Evolutionary conservation across 2,797 vertebrate species (phyloP).

Genomic region (Sternarchorhynchus goeldii): DNA sequence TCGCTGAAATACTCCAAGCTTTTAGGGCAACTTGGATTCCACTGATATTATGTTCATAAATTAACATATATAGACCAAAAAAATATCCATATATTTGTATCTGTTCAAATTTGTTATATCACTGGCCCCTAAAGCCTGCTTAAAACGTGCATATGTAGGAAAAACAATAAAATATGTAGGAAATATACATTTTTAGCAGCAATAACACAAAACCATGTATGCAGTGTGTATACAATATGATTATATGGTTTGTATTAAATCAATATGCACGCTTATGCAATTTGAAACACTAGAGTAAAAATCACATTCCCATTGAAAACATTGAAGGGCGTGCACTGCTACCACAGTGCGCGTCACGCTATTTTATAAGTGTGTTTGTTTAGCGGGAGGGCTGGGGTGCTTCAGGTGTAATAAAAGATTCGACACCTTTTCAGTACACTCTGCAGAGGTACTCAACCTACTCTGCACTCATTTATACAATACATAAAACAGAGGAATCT

Average conservation of each 20-base stretch:
- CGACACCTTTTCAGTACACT: not conserved
- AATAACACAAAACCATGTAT: too few species aligned
- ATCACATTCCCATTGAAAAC: too few species aligned
- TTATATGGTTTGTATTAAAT: too few species aligned
- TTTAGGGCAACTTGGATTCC: slow-evolving; percentile 16
- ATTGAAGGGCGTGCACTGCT: not conserved
- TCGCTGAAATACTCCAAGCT: slow-evolving; percentile 19
- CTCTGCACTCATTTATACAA: slow-evolving; percentile 37
- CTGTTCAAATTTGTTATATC: not conserved
- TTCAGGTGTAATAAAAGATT: not conserved
- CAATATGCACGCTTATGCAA: too few species aligned
- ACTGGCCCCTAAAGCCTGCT: not conserved
- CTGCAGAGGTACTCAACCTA: not conserved
- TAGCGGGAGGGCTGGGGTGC: not conserved
- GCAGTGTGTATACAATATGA: too few species aligned
- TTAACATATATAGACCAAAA: slow-evolving; percentile 23
- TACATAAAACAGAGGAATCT: slow-evolving; percentile 21
- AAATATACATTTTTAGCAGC: not conserved
- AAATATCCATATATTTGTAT: slow-evolving; percentile 17
- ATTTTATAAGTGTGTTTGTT: not conserved
- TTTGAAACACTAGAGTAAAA: too few species aligned
- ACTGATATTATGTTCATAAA: slow-evolving; percentile 36
- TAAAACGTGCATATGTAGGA: not conserved
- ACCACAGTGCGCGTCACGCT: not conserved
- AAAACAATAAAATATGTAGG: too few species aligned